Evolutionary conservation across 1,140 invertebrate species (phyloP).

Genomic region (Pseudomyrmex flavicornis): DNA sequence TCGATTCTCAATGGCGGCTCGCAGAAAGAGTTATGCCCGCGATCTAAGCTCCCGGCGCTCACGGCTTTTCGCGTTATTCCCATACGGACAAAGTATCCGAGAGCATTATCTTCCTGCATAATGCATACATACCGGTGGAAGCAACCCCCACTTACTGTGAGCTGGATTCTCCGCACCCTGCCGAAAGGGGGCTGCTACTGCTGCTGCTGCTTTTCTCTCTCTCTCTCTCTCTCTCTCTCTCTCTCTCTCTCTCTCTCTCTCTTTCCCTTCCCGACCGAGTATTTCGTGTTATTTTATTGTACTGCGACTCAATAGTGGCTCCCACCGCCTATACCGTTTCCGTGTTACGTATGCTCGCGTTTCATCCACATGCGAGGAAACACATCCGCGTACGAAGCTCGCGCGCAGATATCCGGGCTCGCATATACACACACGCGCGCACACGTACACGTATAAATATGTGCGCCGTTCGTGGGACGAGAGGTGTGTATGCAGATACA

Average conservation of each 20-base stretch:
- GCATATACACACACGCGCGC: conserved; percentile 38
- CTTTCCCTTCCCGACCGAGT: conserved; percentile 73
- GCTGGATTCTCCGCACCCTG: conserved; percentile 65
- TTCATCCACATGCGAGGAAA: conserved; percentile 70
- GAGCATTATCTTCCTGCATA: conserved; percentile 86
- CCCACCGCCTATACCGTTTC: conserved; percentile 70
- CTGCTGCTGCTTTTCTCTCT: conserved; percentile 31
- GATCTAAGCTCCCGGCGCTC: conserved; percentile 62
- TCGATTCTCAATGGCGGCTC: conserved; percentile 62
- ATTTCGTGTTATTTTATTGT: conserved; percentile 85
- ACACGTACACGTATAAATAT: conserved; percentile 42
- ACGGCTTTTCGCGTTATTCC: conserved; percentile 83
- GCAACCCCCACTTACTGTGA: conserved; percentile 69
- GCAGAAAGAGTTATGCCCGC: conserved; percentile 66
- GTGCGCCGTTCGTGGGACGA: conserved; percentile 29
- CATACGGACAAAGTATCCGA: conserved; percentile 85
- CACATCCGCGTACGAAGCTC: conserved; percentile 41
- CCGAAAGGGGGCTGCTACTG: conserved; percentile 25
- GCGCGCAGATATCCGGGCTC: conserved; percentile 55
- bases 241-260: conserved; percentile 43
- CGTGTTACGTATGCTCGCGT: conserved; percentile 79
- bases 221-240: conserved; percentile 40
- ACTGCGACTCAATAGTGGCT: conserved; percentile 84
- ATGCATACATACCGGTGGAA: conserved; percentile 82
- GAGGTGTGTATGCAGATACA: conserved; percentile 80